Evolutionary conservation across 2,888 invertebrate species (phyloP).

Genomic region (Cataglyphis livida): DNA sequence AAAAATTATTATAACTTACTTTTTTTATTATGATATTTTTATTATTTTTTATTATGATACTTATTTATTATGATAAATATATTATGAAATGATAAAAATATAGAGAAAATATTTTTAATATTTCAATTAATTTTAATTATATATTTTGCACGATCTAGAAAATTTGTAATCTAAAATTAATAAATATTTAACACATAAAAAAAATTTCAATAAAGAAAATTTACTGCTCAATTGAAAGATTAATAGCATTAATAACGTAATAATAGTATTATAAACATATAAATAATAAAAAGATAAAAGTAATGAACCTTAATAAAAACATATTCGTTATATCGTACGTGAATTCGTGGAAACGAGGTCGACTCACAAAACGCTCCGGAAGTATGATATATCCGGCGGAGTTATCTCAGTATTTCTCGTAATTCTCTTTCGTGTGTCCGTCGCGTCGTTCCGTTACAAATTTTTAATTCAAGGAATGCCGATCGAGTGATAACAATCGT

Average conservation of each 20-base stretch:
- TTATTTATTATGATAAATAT: too few relatives aligned
- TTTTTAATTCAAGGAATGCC: slow-evolving; percentile 36
- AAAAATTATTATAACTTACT: not conserved
- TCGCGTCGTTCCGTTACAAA: slow-evolving; percentile 15
- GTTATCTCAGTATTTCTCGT: slow-evolving; percentile 6
- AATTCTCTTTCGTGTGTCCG: not conserved
- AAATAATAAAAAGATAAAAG: not conserved
- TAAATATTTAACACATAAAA: not conserved
- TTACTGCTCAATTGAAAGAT: not conserved
- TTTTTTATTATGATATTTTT: too few relatives aligned
- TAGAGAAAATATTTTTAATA: not conserved
- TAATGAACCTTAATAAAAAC: slow-evolving; percentile 9
- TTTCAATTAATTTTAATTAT: not conserved
- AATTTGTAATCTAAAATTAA: not conserved
- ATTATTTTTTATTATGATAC: too few relatives aligned
- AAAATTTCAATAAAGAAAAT: not conserved
- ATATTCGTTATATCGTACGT: slow-evolving; percentile 47
- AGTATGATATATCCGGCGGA: slow-evolving; percentile 24
- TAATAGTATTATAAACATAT: too few relatives aligned
- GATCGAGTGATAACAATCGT: slow-evolving; percentile 19
- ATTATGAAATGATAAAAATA: not conserved
- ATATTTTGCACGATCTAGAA: not conserved
- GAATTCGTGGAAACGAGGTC: slow-evolving; percentile 30
- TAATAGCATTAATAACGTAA: not conserved
- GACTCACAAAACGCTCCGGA: slow-evolving; percentile 20